These are phyloP conservation scores for Rhinogobio ventralis DNA, from an alignment of 2,797 vertebrate species.

Conservation along the genomic window DNA sequence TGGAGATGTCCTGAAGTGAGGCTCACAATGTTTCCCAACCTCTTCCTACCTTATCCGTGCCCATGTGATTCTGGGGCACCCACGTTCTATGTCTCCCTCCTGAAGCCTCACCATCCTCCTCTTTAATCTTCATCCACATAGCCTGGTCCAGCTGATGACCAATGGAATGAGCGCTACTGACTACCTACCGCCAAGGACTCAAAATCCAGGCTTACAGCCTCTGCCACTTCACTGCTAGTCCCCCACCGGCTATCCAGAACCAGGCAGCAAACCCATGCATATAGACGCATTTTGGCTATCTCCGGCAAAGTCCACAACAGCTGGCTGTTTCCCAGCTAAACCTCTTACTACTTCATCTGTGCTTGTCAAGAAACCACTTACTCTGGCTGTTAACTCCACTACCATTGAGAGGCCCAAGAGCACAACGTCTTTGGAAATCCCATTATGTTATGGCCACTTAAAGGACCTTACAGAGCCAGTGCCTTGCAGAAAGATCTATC, in stretches of 20 bases:
- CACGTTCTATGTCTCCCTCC: too few relatives aligned
- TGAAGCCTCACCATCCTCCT: too few relatives aligned
- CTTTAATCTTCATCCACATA: too few relatives aligned
- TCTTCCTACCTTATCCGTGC: not conserved
- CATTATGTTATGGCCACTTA: not conserved
- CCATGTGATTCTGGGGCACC: not conserved
- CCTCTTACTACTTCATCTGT: too few relatives aligned
- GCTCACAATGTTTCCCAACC: not conserved
- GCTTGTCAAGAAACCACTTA: not conserved
- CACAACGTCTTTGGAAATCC: not conserved
- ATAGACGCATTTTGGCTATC: too few relatives aligned
- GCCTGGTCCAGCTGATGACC: too few relatives aligned
- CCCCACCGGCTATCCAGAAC: too few relatives aligned
- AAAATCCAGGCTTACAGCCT: too few relatives aligned
- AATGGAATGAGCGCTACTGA: too few relatives aligned
- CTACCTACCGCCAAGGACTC: too few relatives aligned
- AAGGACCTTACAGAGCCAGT: not conserved
- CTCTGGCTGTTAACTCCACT: not conserved
- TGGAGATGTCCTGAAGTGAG: not conserved
- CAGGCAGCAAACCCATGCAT: too few relatives aligned
- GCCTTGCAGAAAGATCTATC: not conserved
- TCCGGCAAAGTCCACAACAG: not conserved
- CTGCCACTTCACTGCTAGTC: too few relatives aligned
- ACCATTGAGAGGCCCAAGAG: not conserved
- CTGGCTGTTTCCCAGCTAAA: not conserved